These are phyloP conservation scores for Electrophaes corylata DNA, from an alignment of 2,888 invertebrate species.

Conservation along the genomic window DNA sequence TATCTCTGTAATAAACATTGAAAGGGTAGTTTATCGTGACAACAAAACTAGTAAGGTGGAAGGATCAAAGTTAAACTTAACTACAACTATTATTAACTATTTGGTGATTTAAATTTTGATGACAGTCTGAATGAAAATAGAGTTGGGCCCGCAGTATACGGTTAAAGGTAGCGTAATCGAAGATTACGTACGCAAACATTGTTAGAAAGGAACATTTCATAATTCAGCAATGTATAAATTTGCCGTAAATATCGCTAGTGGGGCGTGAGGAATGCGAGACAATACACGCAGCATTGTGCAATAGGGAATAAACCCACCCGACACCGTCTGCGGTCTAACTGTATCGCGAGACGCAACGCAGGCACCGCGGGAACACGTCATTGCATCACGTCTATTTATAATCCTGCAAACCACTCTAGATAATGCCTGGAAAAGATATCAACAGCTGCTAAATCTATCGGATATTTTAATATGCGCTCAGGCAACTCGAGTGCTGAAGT, in stretches of 20 bases:
- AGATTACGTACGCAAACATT: slow-evolving; percentile 22
- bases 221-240: slow-evolving; percentile 31
- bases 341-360: slow-evolving; percentile 38
- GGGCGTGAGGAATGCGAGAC: slow-evolving; percentile 52
- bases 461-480: slow-evolving; percentile 43
- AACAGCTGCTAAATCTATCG: slow-evolving; percentile 46
- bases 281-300: slow-evolving; percentile 52
- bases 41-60: slow-evolving; percentile 20
- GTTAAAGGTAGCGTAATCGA: slow-evolving; percentile 9
- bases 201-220: slow-evolving; percentile 23
- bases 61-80: slow-evolving; percentile 11
- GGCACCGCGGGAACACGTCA: slow-evolving; percentile 26
- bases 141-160: background rate
- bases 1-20: slow-evolving; percentile 12
- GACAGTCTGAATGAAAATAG: slow-evolving; percentile 2
- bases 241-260: slow-evolving; percentile 42
- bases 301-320: slow-evolving; percentile 55
- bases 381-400: slow-evolving; percentile 52
- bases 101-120: background rate
- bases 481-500: slow-evolving; percentile 56
- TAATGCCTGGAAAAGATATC: slow-evolving; percentile 51
- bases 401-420: slow-evolving; percentile 49
- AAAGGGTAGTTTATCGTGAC: slow-evolving; percentile 21
- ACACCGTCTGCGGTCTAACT: slow-evolving; percentile 61
- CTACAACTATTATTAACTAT: background rate